phyloP scores from a whole-genome alignment of 2,888 invertebrate genomes.

The Drosophila falleni region DNA sequence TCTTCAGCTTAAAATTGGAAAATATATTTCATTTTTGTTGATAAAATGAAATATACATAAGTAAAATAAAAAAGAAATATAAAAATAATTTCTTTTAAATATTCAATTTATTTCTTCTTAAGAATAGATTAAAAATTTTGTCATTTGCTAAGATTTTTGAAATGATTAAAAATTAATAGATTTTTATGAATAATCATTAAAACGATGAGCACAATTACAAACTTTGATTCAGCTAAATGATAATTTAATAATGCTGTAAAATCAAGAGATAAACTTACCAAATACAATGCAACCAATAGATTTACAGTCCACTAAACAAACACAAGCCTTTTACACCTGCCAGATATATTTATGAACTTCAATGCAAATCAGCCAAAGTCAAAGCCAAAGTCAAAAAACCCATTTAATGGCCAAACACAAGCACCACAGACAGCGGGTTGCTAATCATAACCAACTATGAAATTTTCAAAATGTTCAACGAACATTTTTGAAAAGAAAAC shows the following conservation, averaged over 20 bases:
- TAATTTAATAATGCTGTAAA: background rate
- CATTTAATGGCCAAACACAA: constrained; percentile 41
- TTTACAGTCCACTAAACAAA: constrained; percentile 1
- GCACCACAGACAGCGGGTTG: constrained; percentile 28
- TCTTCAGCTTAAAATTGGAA: background rate
- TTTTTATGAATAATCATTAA: no score
- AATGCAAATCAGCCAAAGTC: constrained; percentile 62
- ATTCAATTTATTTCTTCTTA: no score
- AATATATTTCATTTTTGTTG: no score
- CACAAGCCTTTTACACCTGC: constrained; percentile 24
- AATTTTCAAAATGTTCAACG: constrained; percentile 53
- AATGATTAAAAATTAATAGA: no score
- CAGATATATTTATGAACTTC: constrained; percentile 29
- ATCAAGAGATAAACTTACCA: background rate
- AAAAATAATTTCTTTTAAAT: no score
- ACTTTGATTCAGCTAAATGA: background rate
- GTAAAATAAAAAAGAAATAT: no score
- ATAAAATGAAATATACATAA: no score
- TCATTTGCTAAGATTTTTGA: no score
- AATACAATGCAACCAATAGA: constrained; percentile 4
- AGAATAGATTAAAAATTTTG: no score
- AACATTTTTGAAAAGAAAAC: constrained; percentile 25
- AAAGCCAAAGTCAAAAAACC: constrained; percentile 58
- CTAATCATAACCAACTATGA: constrained; percentile 65
- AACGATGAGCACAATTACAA: no score